A percentile compares a stretch with the other conserved stretches of the same genome.
phyloP scores from a whole-genome alignment of 2,113 vertebrate species.

The Bubalus kerabau region DNA sequence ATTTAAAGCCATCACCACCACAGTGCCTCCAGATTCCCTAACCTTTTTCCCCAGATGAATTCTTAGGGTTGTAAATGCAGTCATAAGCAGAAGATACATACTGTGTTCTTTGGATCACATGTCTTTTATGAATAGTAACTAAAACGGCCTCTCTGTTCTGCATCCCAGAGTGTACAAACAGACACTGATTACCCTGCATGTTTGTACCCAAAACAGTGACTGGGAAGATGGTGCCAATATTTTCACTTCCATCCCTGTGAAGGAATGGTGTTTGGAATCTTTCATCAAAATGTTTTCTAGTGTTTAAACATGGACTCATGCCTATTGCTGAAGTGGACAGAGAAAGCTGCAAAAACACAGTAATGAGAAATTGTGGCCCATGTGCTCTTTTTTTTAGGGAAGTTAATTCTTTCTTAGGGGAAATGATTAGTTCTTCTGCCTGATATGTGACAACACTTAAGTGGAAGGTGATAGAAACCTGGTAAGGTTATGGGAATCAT shows the following conservation, averaged over 20 bases:
- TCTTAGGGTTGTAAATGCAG: neutral
- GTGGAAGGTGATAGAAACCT: neutral
- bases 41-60: neutral
- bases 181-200: neutral
- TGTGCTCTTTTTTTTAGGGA: neutral
- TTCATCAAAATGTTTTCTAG: neutral
- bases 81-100: neutral
- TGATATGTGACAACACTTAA: neutral
- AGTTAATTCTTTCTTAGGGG: neutral
- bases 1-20: neutral
- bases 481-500: constrained; percentile 34
- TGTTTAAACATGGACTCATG: neutral
- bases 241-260: neutral
- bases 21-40: neutral
- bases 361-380: neutral
- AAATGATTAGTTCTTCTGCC: neutral
- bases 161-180: neutral
- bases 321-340: neutral
- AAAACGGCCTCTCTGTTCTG: neutral
- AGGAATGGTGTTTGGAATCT: neutral
- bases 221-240: neutral
- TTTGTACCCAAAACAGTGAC: neutral
- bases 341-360: neutral
- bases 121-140: neutral
- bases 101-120: neutral